Evolutionary conservation across 2,888 invertebrate genomes (phyloP).

Genomic region (Pyrrhia umbra): DNA sequence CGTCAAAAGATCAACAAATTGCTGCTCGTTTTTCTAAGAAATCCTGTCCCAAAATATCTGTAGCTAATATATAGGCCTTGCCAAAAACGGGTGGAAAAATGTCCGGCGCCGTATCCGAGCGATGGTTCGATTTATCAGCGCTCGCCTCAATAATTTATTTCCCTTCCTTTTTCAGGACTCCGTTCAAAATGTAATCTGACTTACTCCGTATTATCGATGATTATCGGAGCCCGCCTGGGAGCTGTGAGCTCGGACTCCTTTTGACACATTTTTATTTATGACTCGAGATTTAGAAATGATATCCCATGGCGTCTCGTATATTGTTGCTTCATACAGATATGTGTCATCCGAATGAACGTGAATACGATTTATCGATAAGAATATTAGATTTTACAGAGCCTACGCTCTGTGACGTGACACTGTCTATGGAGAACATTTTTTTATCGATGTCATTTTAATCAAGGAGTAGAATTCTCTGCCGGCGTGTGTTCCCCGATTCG

Average conservation of each 20-base stretch:
- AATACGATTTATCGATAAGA: conserved; percentile 11
- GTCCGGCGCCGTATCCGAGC: conserved; percentile 30
- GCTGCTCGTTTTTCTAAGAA: conserved; percentile 2
- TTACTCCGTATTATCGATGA: conserved; percentile 58
- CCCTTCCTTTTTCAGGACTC: conserved; percentile 58
- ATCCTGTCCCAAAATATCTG: conserved; percentile 35
- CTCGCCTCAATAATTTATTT: conserved; percentile 58
- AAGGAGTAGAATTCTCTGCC: no score
- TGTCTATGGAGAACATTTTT: no score
- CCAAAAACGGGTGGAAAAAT: conserved; percentile 43
- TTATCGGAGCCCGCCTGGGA: conserved; percentile 36
- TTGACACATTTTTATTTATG: conserved; percentile 55
- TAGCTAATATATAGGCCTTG: conserved; percentile 22
- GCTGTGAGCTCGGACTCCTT: conserved; percentile 16
- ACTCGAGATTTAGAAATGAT: conserved; percentile 23
- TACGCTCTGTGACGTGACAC: conserved; percentile 3
- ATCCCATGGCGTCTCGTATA: neutral
- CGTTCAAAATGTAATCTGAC: conserved; percentile 61
- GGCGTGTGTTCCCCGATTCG: no score
- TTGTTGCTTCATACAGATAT: neutral
- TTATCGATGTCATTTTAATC: neutral
- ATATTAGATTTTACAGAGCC: neutral
- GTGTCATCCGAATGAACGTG: neutral
- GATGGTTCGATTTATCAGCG: conserved; percentile 58
- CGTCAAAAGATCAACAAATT: conserved; percentile 11